Base-by-base conservation (phyloP, 2,797 vertebrate genomes). In the Esox masquinongy region DNA sequence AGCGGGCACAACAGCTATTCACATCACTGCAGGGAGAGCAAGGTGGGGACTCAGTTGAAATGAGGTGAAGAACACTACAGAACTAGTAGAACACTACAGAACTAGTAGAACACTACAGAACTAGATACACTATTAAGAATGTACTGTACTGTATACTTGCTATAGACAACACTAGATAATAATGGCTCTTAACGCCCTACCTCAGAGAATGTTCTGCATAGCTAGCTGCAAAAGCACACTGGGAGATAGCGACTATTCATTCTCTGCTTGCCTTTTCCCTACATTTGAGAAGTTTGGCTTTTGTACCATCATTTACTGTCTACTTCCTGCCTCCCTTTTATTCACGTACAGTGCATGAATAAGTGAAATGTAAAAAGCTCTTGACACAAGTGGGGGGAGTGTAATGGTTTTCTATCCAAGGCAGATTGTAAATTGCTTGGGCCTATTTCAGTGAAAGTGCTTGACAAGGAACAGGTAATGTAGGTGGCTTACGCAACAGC, bases 311-410 rank as follows among this genome's bases (percentile, higher is more conserved):
- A 61, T 59, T 59, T 26, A 24, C 56, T 61, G 47, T 49, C 68
- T 70, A 29, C 22, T 49, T 50, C 56, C 34, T 17, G 5, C 47
- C 24, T 47, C 29, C 47, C 47, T 26, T 69, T 47, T 69, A 72
- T 22, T 34, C 29, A 66, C 8, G 70, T 59, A 72, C 76, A 39
- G 75, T 88, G 87, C 81, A 86, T 93, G 85, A 93, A 94, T 91
- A 92, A 93, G 88, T 92, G 82, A 92, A 81, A 90, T 68, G 76
- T 84, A 90, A 86, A 93, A 90, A 91, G 88, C 90, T 84, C 86
- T 91, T 86, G 84, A 85, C 88, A 88, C 80, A 80, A 83, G 81
- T 49, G 74, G 74, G 72, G 79, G 84, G 43, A 84, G 84, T 79
- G 75, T 88, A 90, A 88, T 86, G 80, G 79, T 87, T 86, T 89